Percentiles rank a stretch among this genome's conserved stretches.
These are phyloP conservation scores for Campoletis raptor DNA, from an alignment of 2,888 invertebrate species.

Conservation along the genomic window DNA sequence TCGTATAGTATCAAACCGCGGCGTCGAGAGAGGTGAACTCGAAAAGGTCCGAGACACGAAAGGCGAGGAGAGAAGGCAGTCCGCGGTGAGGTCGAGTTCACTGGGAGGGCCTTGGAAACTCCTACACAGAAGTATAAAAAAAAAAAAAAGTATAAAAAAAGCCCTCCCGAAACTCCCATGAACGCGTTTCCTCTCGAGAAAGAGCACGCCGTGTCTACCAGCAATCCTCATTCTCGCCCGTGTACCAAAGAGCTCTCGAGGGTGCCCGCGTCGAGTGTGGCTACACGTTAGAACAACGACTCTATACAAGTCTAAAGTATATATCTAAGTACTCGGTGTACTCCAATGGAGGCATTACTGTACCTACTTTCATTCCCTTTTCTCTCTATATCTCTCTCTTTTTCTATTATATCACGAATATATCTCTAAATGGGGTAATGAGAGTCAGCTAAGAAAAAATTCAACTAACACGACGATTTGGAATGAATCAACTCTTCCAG, in stretches of 20 bases:
- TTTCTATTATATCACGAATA: not conserved
- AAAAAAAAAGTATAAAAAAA: constrained; percentile 9
- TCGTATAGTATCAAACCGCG: constrained; percentile 17
- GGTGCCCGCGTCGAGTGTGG: constrained; percentile 60
- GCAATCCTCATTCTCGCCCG: constrained; percentile 62
- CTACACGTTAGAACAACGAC: constrained; percentile 76
- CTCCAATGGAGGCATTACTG: constrained; percentile 55
- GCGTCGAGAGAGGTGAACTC: constrained; percentile 37
- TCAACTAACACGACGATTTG: not conserved
- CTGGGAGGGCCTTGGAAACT: constrained; percentile 30
- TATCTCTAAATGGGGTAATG: constrained; percentile 4
- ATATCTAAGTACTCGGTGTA: constrained; percentile 68
- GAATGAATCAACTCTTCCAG: not conserved
- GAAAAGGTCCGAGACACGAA: constrained; percentile 36
- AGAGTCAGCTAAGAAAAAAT: constrained; percentile 1
- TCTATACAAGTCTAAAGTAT: constrained; percentile 73
- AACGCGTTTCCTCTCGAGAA: constrained; percentile 62
- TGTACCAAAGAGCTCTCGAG: constrained; percentile 66
- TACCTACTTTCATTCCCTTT: constrained; percentile 33
- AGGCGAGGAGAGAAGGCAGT: constrained; percentile 38
- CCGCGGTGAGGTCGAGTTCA: constrained; percentile 46
- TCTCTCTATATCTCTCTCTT: not conserved
- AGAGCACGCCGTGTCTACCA: constrained; percentile 47
- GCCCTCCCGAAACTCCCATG: constrained; percentile 53
- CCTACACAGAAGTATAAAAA: constrained; percentile 26